Evolutionary conservation across 2,888 invertebrate genomes (phyloP).

Genomic region (Caenorhabditis sp.): DNA sequence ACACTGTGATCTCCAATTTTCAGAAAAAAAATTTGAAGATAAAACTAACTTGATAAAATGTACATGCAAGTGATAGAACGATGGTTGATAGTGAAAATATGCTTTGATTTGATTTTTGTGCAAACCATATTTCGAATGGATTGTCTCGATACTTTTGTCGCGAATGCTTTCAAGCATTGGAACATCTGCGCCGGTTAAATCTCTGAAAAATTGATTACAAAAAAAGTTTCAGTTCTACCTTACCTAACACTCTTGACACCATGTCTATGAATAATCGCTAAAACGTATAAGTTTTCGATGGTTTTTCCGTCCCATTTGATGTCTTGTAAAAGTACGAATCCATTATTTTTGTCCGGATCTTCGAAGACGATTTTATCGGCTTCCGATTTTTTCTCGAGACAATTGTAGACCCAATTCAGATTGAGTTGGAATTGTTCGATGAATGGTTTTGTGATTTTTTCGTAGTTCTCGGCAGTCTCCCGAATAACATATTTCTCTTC

Average conservation of each 20-base stretch:
- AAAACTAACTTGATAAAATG: slow-evolving; percentile 74
- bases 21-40: no score
- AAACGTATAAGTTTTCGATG: slow-evolving; percentile 82
- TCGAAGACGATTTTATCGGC: slow-evolving; percentile 85
- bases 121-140: slow-evolving; percentile 82
- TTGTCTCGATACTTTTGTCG: slow-evolving; percentile 80
- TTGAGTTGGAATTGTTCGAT: slow-evolving; percentile 75
- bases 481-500: slow-evolving; percentile 81
- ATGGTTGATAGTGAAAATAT: slow-evolving; percentile 79
- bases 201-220: no score
- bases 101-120: slow-evolving; percentile 75
- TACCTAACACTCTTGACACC: slow-evolving; percentile 78
- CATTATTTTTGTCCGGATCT: slow-evolving; percentile 80
- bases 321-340: slow-evolving; percentile 90
- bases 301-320: slow-evolving; percentile 90
- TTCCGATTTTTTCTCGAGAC: slow-evolving; percentile 89
- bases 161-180: slow-evolving; percentile 84
- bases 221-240: no score
- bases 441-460: slow-evolving; percentile 81
- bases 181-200: slow-evolving; percentile 82
- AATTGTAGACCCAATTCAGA: slow-evolving; percentile 87
- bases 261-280: slow-evolving; percentile 82
- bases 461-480: slow-evolving; percentile 86
- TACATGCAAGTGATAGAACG: slow-evolving; percentile 93
- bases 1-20: no score